Evolutionary conservation across 2,797 vertebrate species (phyloP), one percentile per base, ranked within the genome.

Genomic region (Molossus alvarezi): DNA sequence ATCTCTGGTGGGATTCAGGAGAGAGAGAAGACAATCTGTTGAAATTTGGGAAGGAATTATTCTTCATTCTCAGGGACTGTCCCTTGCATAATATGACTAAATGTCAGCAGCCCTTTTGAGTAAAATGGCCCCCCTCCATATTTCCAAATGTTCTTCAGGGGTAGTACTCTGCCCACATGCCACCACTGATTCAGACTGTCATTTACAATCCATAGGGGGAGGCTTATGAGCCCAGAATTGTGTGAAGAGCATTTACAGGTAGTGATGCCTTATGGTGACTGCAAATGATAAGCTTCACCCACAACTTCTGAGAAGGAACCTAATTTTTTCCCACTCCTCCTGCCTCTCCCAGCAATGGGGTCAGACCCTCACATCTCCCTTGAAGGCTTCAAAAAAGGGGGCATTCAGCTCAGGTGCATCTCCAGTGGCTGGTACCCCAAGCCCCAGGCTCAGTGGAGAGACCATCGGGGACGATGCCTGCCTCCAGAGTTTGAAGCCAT

Each of bases 401-500:
- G 96, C 51, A 93, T 97, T 91, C 94, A 91, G 62, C 41, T 98
- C 37, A 93, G 37, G 41, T 98, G 97, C 67, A 90, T 23, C 33
- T 98, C 98, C 88, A 71, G 15, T 58, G 97, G 97, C 60, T 98
- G 98, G 98, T 98, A 97, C 64, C 98, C 97, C 53, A 94, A 95
- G 65, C 98, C 98, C 0, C 58, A 83, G 69, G 86, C 9, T 75
- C 93, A 97, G 29, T 98, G 98, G 98, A 96, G 18, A 92, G 94
- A 93, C 71, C 93, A 83, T 53, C 79, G 62, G 9, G 97, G 96
- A 18, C 95, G 88, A 11, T 97, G 97, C n/a, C 75, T 98, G 60
- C 48, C 95, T 77, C 94, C 94, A 0, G 87, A 97, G 23, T 90
- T 48, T 3, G 95, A 98, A 96, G 21, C 45, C 90, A 97, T 97